These are phyloP conservation scores for Sarotherodon lohbergeri DNA, from an alignment of 2,113 vertebrate genomes.

Conservation along the genomic window DNA sequence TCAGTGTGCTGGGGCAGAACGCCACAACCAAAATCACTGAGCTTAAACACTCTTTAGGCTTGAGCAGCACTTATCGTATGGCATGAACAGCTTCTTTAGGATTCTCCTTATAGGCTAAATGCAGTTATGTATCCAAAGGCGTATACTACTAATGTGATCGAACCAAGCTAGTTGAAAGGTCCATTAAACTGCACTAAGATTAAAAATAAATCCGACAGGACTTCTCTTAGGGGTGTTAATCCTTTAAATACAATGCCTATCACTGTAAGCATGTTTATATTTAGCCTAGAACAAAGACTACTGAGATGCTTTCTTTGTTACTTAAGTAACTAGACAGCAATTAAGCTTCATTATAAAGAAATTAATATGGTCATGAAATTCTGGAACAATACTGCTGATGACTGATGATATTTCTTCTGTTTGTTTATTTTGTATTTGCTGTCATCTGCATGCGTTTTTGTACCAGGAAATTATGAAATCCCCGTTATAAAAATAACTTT, in stretches of 20 bases:
- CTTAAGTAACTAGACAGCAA: background rate
- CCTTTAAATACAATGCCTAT: conserved; percentile 25
- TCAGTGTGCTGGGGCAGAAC: background rate
- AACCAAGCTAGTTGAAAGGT: background rate
- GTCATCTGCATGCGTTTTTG: background rate
- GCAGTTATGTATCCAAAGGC: background rate
- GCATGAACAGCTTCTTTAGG: background rate
- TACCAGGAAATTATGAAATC: background rate
- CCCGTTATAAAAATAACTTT: background rate
- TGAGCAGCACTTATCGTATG: background rate
- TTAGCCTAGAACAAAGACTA: background rate
- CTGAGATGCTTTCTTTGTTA: background rate
- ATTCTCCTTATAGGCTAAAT: background rate
- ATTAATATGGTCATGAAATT: background rate
- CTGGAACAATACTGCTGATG: background rate
- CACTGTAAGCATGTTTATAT: conserved; percentile 14
- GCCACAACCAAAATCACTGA: background rate
- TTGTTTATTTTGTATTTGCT: background rate
- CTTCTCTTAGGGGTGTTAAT: conserved; percentile 8
- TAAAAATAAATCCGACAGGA: background rate
- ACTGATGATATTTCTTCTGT: background rate
- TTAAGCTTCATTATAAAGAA: background rate
- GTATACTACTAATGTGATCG: background rate
- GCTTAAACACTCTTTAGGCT: background rate
- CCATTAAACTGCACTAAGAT: conserved; percentile 2